phyloP scores from a whole-genome alignment of 2,113 vertebrate genomes.

The Leptobrachium ailaonicum region DNA sequence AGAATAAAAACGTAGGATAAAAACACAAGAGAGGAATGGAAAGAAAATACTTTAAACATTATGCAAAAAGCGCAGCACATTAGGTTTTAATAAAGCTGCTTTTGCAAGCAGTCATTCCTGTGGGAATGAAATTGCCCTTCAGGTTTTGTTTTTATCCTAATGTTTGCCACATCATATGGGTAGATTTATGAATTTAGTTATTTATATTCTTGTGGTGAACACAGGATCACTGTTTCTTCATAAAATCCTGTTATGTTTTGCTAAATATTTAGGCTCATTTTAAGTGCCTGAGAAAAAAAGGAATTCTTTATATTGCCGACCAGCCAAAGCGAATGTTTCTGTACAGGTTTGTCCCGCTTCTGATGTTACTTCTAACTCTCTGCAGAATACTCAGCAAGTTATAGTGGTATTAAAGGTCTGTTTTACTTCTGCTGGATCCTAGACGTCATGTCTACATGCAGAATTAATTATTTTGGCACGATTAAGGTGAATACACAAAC shows the following conservation, averaged over 20 bases:
- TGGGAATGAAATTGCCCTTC: slow-evolving; percentile 54
- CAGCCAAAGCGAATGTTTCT: too few species aligned
- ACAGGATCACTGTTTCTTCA: slow-evolving; percentile 27
- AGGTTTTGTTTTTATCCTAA: slow-evolving; percentile 56
- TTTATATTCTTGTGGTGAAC: slow-evolving; percentile 44
- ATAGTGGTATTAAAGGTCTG: too few species aligned
- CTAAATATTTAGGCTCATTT: neutral
- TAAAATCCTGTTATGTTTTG: slow-evolving; percentile 49
- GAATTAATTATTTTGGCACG: too few species aligned
- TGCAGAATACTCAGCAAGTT: too few species aligned
- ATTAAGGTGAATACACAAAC: too few species aligned
- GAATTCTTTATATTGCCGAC: too few species aligned
- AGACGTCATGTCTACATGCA: too few species aligned
- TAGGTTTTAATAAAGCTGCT: slow-evolving; percentile 57
- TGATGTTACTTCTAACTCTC: too few species aligned
- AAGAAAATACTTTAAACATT: slow-evolving; percentile 48
- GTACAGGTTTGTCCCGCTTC: too few species aligned
- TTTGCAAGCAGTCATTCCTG: slow-evolving; percentile 52
- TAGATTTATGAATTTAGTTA: slow-evolving; percentile 42
- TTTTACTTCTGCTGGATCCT: too few species aligned
- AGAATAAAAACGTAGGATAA: slow-evolving; percentile 51
- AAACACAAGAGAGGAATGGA: slow-evolving; percentile 42
- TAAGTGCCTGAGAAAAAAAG: neutral
- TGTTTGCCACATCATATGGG: slow-evolving; percentile 51
- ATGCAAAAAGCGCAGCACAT: slow-evolving; percentile 45